These are phyloP conservation scores for Kryptolebias ocellatus DNA, from an alignment of 2,797 vertebrate species.

Conservation along the genomic window DNA sequence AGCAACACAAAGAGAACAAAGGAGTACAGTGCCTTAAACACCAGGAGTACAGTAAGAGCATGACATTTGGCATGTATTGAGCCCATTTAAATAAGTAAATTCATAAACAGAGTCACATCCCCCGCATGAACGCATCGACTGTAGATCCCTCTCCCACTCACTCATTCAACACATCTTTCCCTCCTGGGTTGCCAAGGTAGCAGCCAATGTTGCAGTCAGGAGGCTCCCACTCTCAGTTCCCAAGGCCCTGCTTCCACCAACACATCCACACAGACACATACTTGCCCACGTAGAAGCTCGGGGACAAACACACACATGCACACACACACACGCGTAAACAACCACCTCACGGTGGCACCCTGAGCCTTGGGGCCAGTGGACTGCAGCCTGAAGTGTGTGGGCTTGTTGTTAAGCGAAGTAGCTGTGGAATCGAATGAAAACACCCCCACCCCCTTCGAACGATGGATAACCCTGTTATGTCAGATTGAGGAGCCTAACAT, in stretches of 20 bases:
- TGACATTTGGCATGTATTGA: constrained; percentile 58
- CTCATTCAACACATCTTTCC: constrained; percentile 79
- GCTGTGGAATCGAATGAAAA: constrained; percentile 51
- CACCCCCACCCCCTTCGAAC: constrained; percentile 65
- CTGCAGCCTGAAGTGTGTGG: constrained; percentile 80
- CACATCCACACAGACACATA: constrained; percentile 62
- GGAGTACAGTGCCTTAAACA: constrained; percentile 32
- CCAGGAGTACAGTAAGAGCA: constrained; percentile 44
- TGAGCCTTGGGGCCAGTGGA: constrained; percentile 76
- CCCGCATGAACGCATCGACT: constrained; percentile 72
- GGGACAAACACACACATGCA: constrained; percentile 48
- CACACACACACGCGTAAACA: constrained; percentile 56
- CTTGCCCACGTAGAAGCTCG: constrained; percentile 67
- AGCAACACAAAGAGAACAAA: constrained; percentile 45
- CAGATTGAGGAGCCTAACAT: constrained; percentile 52
- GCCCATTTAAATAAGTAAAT: constrained; percentile 75
- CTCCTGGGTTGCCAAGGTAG: constrained; percentile 83
- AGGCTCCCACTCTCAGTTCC: constrained; percentile 80
- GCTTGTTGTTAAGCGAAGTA: constrained; percentile 62
- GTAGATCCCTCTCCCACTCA: constrained; percentile 80
- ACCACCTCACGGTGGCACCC: constrained; percentile 75
- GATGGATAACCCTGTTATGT: constrained; percentile 75
- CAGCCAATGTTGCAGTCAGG: constrained; percentile 82
- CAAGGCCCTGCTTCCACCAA: constrained; percentile 76
- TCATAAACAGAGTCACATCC: constrained; percentile 76